Evolutionary conservation across 1,140 invertebrate species (phyloP).

Genomic region (Bilobella aurantiaca): DNA sequence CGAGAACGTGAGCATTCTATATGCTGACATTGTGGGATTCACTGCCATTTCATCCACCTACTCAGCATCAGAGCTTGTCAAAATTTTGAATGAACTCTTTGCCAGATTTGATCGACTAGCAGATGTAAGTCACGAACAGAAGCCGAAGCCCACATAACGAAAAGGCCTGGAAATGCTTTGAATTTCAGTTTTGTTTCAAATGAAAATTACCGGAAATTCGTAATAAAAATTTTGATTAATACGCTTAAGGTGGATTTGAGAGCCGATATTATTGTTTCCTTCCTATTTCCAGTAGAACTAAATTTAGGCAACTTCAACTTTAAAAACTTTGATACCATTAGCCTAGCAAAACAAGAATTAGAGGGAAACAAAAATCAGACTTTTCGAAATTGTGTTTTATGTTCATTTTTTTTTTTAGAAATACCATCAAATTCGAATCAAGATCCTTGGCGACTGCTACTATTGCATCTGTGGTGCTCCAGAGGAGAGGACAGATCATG

Average conservation of each 20-base stretch:
- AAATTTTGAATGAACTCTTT: slow-evolving; percentile 87
- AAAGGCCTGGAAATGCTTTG: too few species aligned
- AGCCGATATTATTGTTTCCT: too few species aligned
- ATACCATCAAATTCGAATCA: slow-evolving; percentile 86
- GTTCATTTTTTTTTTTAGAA: slow-evolving; percentile 54
- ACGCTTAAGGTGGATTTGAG: too few species aligned
- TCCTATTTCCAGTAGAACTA: background rate
- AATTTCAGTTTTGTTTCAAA: too few species aligned
- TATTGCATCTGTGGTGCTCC: slow-evolving; percentile 88
- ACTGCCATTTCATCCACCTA: slow-evolving; percentile 91
- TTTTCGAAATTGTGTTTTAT: too few species aligned
- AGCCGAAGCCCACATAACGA: background rate
- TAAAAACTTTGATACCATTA: too few species aligned
- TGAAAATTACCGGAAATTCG: too few species aligned
- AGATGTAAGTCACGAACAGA: slow-evolving; percentile 50
- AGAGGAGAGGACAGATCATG: slow-evolving; percentile 76
- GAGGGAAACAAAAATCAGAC: too few species aligned
- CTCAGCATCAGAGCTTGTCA: slow-evolving; percentile 82
- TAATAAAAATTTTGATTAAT: too few species aligned
- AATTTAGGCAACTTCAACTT: slow-evolving; percentile 19
- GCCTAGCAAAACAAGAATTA: too few species aligned
- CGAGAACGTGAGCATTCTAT: slow-evolving; percentile 83
- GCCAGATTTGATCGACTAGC: slow-evolving; percentile 83
- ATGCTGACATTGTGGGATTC: slow-evolving; percentile 52
- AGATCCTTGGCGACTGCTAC: slow-evolving; percentile 91